Evolutionary conservation across 2,888 invertebrate genomes (phyloP), one percentile per base, ranked within the genome.

Genomic region (Leptothorax acervorum): DNA sequence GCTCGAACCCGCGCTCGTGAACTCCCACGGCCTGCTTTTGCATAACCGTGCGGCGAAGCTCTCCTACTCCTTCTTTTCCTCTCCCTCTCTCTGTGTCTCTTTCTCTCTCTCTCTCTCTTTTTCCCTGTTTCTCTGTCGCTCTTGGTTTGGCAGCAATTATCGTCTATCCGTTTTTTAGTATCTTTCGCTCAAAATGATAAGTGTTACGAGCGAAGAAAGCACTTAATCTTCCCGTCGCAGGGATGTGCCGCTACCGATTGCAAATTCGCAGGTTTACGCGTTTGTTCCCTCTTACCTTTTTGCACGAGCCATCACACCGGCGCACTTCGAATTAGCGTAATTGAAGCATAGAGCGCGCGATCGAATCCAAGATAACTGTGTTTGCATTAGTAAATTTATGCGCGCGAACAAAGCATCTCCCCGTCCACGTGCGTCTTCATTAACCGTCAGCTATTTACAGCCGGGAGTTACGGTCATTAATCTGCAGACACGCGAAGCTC

Each of bases 1-100:
- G 68, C 39, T 65, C 62, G 73, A 65, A 57, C 73, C 48, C 53
- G 53, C 23, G 73, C 45, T 68, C 60, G 75, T 81, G 83, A 83
- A 76, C 85, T 85, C 68, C 85, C 83, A 48, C 63, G 76, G 76
- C 85, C 86, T 85, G 90, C 90, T 89, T 91, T 89, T 89, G 88
- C 89, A 91, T 89, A 89, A 89, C 91, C 89, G 76, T 88, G 86
- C 87, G 84, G 74, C 74, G 84, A 62, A 45, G 12, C 57, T 48
- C 78, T 48, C n/a, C 62, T 35, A 31, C 3, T 74, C 71, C 31
- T 53, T 68, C 23, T 45, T 18, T 28, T 39, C 12, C 15, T 35
- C 18, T 48, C 23, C 4, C 62, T 23, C 65, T 11, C 45, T 45
- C 42, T 62, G n/a, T n/a, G n/a, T 45, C 55, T 60, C 31, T 15